Percentiles rank a stretch among this genome's conserved stretches.
These are phyloP conservation scores for Tupiocoris notatus DNA, from an alignment of 2,888 invertebrate genomes.

Conservation along the genomic window DNA sequence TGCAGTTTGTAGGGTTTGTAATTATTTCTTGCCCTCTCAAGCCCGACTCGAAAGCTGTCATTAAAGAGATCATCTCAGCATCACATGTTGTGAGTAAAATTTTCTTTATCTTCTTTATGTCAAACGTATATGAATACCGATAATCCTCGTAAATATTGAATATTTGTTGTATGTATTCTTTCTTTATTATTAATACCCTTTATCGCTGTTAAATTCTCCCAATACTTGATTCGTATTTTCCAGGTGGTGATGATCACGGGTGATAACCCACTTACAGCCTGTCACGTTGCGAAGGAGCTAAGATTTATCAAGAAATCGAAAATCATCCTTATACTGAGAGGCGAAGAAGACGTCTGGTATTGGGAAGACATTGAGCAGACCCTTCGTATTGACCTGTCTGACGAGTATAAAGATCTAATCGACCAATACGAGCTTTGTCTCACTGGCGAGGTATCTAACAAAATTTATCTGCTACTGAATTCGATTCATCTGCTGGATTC, in stretches of 20 bases:
- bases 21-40: conserved; percentile 98
- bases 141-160: no score
- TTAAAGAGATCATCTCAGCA: conserved; percentile 89
- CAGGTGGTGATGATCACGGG: conserved; percentile 97
- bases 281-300: conserved; percentile 94
- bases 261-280: conserved; percentile 97
- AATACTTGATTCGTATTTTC: no score
- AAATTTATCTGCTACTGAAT: no score
- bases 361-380: conserved; percentile 78
- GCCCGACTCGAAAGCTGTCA: conserved; percentile 89
- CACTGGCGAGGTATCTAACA: conserved; percentile 86
- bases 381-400: conserved; percentile 59
- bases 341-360: conserved; percentile 59
- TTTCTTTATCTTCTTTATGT: no score
- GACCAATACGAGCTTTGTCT: conserved; percentile 85
- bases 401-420: conserved; percentile 61
- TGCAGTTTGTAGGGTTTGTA: conserved; percentile 94
- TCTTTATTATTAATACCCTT: no score
- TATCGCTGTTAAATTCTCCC: no score
- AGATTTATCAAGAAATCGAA: conserved; percentile 76
- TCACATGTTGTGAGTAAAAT: conserved; percentile 76
- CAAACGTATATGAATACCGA: no score
- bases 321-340: conserved; percentile 63
- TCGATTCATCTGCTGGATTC: no score
- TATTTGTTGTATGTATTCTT: no score